Evolutionary conservation across 1,140 invertebrate genomes (phyloP).

Genomic region (Meteorus sp.): DNA sequence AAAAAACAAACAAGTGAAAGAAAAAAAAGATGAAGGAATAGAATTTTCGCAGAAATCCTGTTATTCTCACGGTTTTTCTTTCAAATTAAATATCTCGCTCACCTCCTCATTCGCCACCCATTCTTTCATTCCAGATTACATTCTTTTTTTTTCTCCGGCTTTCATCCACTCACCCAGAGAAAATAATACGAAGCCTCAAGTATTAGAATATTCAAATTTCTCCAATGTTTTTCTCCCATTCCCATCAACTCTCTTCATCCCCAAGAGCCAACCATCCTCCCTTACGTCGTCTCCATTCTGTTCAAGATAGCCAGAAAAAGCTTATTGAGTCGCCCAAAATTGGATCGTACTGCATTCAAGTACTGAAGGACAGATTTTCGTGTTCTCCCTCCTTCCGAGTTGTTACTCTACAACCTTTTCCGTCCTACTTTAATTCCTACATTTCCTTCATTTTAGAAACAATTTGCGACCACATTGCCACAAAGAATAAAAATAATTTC

Average conservation of each 20-base stretch:
- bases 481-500: background rate
- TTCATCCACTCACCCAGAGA: background rate
- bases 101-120: too few relatives aligned
- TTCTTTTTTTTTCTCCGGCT: background rate
- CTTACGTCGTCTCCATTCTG: slow-evolving; percentile 8
- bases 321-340: slow-evolving; percentile 4
- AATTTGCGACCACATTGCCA: background rate
- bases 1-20: too few relatives aligned
- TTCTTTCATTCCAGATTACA: background rate
- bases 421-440: too few relatives aligned
- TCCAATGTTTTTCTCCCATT: slow-evolving; percentile 15
- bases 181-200: slow-evolving; percentile 16
- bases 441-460: background rate
- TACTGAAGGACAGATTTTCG: background rate
- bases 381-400: background rate
- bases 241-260: background rate
- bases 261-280: background rate
- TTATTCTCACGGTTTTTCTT: too few relatives aligned
- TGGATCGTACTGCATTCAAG: background rate
- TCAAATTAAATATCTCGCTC: too few relatives aligned
- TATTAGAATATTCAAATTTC: slow-evolving; percentile 29
- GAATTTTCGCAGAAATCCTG: too few relatives aligned
- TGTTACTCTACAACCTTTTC: too few relatives aligned
- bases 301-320: background rate
- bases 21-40: too few relatives aligned